Conservation (phyloP, 2,113 vertebrate species). For the Zosterops hypoxanthus region DNA sequence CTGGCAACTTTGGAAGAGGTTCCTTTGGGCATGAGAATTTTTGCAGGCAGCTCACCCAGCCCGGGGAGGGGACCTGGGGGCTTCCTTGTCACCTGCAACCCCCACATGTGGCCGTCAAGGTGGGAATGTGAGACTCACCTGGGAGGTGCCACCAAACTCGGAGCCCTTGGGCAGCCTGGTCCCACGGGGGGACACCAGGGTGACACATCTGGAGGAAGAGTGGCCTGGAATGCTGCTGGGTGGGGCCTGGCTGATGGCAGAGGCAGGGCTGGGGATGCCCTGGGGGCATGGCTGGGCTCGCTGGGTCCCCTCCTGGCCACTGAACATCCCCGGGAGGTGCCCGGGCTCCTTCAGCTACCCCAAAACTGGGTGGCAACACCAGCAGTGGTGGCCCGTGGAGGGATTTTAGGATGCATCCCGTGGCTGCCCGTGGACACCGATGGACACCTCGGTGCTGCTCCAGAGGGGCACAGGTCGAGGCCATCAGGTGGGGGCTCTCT, state of each 20-base stretch:
- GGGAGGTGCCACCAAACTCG: not conserved
- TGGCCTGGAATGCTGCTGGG: not conserved
- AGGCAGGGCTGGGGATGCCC: not conserved
- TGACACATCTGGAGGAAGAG: not conserved
- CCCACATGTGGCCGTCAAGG: accelerated
- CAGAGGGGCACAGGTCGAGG: accelerated
- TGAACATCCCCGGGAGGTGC: too few species aligned
- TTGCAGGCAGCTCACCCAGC: not conserved
- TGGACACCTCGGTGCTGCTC: not conserved
- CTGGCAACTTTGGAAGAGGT: not conserved
- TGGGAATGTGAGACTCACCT: not conserved
- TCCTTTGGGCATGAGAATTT: not conserved
- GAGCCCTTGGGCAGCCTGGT: not conserved
- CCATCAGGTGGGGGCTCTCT: not conserved
- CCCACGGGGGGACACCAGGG: accelerated
- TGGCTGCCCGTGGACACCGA: accelerated
- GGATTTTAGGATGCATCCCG: not conserved
- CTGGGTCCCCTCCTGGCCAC: not conserved
- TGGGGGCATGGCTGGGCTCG: not conserved
- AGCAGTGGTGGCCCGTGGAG: not conserved
- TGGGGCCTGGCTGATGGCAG: not conserved
- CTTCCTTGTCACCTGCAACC: not conserved
- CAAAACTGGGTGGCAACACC: accelerated
- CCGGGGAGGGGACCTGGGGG: accelerated
- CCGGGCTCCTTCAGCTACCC: accelerated